Base-by-base conservation (phyloP, 2,888 invertebrate species). In the Operophtera brumata region DNA sequence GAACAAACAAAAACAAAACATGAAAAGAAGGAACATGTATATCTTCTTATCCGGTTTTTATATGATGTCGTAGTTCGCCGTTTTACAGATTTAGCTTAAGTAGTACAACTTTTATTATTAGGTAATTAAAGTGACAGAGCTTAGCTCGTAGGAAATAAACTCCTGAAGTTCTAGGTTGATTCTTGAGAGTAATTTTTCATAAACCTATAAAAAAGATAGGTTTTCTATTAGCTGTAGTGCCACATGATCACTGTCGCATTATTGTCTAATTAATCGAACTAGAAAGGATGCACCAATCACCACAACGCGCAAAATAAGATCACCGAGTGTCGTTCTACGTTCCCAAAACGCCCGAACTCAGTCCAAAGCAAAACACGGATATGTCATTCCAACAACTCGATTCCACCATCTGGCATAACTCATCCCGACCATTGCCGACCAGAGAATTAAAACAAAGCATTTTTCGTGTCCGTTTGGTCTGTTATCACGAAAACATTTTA, bases 401-500 rank as follows among this genome's bases (percentile, higher is more conserved):
- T 39, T 39, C 32, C 34, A 39, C 20, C 47, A 40, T 44, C 39
- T 47, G 40, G 36, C 46, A 44, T 46, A 47, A 40, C 28, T 28
- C 37, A 45, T 20, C 20, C 20, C 20, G 20, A 20, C 20, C 20
- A 20, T 40, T 28, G 34, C 34, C 10, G 5, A 28, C 20, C 40
- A 34, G 40, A 35, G 50, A 52, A 51, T 51, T 47, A 61, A 60
- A 61, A 61, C 58, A 63, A 57, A 63, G 59, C 54, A 49, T 59
- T 53, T 53, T 14, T 12, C 48, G 41, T 47, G 57, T 52, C 50
- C 45, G 53, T 51, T 2, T 39, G 62, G 52, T 53, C 6, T 40
- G 62, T 50, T 63, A 61, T 55, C 63, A 57, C 44, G 28, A 48
- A 59, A 56, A 59, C 57, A 55, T 61, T 64, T 64, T 63, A 63